These are phyloP conservation scores for Sepiola atlantica DNA, from an alignment of 2,888 invertebrate genomes.

Conservation along the genomic window DNA sequence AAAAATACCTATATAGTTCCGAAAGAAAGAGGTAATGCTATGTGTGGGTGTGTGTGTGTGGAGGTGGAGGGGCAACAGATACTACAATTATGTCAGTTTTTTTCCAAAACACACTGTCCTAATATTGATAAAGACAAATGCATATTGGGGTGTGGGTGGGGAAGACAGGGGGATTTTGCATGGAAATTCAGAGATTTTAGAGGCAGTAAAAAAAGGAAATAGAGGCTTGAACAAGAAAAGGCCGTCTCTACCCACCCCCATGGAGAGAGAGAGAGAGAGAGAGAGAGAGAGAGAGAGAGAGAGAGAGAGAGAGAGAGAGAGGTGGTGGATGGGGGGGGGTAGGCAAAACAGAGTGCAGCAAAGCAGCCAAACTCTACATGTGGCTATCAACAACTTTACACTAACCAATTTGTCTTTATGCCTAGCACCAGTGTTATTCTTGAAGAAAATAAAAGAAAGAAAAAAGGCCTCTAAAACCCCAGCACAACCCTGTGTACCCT, in stretches of 20 bases:
- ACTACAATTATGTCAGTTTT: too few species aligned
- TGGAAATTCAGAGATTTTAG: neutral
- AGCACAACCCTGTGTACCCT: neutral
- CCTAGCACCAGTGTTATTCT: slow-evolving; percentile 33
- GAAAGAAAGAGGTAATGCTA: neutral
- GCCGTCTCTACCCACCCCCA: too few species aligned
- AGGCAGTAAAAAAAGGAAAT: neutral
- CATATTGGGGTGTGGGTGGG: neutral
- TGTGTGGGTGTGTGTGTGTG: neutral
- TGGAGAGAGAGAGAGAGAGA: too few species aligned
- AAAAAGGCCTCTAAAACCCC: neutral
- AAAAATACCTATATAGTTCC: too few species aligned
- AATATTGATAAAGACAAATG: neutral
- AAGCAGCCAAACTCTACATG: neutral
- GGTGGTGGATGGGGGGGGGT: neutral
- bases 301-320: too few species aligned
- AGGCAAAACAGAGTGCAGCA: neutral
- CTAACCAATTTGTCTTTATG: slow-evolving; percentile 45
- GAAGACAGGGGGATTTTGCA: neutral
- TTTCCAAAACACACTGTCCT: neutral
- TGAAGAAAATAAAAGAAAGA: neutral
- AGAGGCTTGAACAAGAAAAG: neutral
- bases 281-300: too few species aligned
- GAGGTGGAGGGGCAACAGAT: neutral
- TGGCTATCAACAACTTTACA: slow-evolving; percentile 47